These are phyloP conservation scores for Nephila pilipes DNA, from an alignment of 1,140 invertebrate species.

Conservation along the genomic window DNA sequence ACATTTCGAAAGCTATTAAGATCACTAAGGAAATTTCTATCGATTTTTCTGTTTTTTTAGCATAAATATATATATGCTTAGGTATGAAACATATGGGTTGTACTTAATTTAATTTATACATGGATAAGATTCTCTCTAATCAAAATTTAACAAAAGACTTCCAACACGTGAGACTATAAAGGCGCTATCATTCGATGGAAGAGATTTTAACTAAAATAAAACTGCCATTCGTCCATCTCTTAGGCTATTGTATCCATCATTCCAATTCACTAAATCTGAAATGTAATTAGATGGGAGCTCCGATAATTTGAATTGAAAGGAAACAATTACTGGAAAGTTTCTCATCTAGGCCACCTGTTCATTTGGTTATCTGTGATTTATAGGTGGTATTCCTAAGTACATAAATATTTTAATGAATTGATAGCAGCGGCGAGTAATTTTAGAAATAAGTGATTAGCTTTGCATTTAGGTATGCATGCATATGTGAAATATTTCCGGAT, in stretches of 20 bases:
- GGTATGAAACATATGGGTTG: background rate
- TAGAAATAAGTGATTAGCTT: background rate
- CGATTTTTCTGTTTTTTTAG: background rate
- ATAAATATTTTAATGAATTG: constrained; percentile 12
- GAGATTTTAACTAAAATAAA: background rate
- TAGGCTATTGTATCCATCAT: background rate
- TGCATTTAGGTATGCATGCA: background rate
- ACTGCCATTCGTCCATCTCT: background rate
- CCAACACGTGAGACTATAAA: background rate
- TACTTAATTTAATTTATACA: background rate
- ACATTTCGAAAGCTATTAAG: too few species aligned
- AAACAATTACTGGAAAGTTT: constrained; percentile 27
- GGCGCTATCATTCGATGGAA: background rate
- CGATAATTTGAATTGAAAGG: constrained; percentile 35
- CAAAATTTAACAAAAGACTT: background rate
- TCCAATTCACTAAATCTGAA: constrained; percentile 9
- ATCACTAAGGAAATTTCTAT: too few species aligned
- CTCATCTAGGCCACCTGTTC: background rate
- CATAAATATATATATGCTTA: background rate
- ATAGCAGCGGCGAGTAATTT: background rate
- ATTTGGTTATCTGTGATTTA: background rate
- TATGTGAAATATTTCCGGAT: background rate
- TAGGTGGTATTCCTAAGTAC: background rate
- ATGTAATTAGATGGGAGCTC: constrained; percentile 19
- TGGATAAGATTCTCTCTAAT: background rate